Evolutionary conservation across 2,888 invertebrate species (phyloP).

Genomic region (Brachylomia viminalis): DNA sequence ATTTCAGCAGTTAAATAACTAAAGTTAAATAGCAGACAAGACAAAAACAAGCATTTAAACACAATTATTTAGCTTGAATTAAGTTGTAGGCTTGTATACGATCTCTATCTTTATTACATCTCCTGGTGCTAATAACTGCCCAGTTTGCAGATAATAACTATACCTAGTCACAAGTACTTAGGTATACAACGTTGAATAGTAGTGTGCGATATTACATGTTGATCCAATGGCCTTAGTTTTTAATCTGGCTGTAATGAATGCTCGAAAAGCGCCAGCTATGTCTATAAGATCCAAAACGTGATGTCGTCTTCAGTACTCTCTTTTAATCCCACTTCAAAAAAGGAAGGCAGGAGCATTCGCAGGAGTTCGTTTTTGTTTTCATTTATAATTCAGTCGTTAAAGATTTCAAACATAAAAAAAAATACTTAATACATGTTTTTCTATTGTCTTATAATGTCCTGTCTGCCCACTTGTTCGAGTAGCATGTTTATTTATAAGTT

Average conservation of each 20-base stretch:
- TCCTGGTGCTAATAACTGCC: slow-evolving; percentile 22
- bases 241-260: not conserved
- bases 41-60: slow-evolving; percentile 20
- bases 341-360: not conserved
- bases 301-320: too few relatives aligned
- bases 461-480: not conserved
- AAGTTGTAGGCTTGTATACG: slow-evolving; percentile 34
- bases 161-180: not conserved
- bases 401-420: not conserved
- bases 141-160: not conserved
- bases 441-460: slow-evolving; percentile 8
- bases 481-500: not conserved
- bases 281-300: too few relatives aligned
- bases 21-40: slow-evolving; percentile 9
- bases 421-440: not conserved
- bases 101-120: slow-evolving; percentile 46
- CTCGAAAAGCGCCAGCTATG: not conserved
- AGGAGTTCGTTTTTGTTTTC: not conserved
- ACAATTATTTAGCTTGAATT: slow-evolving; percentile 30
- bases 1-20: slow-evolving; percentile 5
- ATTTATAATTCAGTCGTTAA: not conserved
- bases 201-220: slow-evolving; percentile 13
- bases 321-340: not conserved
- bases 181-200: not conserved
- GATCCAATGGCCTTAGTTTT: not conserved